These are phyloP conservation scores for Choloepus didactylus DNA, from an alignment of 2,797 vertebrate genomes.

Conservation along the genomic window DNA sequence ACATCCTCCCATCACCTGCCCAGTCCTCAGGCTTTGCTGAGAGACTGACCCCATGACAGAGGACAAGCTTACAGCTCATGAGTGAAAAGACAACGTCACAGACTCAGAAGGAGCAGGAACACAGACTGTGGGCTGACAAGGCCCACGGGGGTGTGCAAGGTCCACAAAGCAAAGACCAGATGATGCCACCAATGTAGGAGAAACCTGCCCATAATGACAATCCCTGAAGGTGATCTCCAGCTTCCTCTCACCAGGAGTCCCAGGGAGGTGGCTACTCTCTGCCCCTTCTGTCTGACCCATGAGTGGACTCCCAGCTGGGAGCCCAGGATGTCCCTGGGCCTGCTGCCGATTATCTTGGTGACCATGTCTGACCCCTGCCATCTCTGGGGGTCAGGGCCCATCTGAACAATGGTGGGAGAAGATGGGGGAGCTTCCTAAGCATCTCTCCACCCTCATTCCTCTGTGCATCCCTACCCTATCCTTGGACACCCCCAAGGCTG, in stretches of 20 bases:
- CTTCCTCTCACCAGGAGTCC: neutral
- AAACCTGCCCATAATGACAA: neutral
- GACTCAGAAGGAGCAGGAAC: neutral
- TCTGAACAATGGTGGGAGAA: neutral
- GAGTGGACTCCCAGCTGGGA: neutral
- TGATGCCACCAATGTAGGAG: accelerated
- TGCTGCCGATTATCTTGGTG: neutral
- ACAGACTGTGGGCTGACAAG: neutral
- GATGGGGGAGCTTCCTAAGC: neutral
- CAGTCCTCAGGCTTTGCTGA: neutral
- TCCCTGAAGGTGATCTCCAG: neutral
- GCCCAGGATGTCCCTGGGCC: neutral
- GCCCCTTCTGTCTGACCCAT: neutral
- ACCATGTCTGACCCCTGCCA: accelerated
- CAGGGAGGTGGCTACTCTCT: neutral
- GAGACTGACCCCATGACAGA: neutral
- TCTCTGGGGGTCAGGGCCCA: neutral
- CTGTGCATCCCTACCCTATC: neutral
- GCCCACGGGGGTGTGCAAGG: accelerated
- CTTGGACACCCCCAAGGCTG: neutral
- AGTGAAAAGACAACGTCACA: neutral
- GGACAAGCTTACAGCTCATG: neutral
- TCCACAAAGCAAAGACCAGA: neutral
- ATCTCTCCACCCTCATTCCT: neutral
- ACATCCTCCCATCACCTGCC: neutral